Evolutionary conservation across 2,113 vertebrate genomes (phyloP).

Genomic region (Oxyura jamaicensis): DNA sequence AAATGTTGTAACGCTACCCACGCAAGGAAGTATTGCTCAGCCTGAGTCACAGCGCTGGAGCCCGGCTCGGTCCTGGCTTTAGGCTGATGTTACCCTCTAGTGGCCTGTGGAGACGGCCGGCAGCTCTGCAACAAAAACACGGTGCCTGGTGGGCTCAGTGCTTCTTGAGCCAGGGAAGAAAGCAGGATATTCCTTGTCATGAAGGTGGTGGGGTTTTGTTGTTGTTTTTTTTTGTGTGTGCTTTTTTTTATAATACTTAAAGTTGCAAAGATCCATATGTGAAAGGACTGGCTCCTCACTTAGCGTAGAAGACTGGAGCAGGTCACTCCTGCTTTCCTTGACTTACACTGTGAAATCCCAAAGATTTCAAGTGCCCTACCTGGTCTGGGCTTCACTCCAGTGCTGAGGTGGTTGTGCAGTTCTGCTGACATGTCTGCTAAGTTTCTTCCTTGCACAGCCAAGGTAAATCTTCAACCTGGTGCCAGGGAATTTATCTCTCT

Average conservation of each 20-base stretch:
- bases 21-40: not conserved
- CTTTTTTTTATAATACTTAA: not conserved
- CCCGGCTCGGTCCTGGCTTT: not conserved
- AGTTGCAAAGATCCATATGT: rapidly evolving
- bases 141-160: not conserved
- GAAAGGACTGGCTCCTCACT: not conserved
- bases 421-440: not conserved
- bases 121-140: rapidly evolving
- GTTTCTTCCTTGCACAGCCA: not conserved
- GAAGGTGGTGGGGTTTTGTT: not conserved
- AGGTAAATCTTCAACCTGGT: not conserved
- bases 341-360: not conserved
- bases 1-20: not conserved
- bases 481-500: not conserved
- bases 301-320: rapidly evolving
- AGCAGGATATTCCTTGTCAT: not conserved
- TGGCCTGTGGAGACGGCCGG: not conserved
- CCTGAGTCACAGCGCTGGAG: not conserved
- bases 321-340: not conserved
- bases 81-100: conserved; percentile 54
- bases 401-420: not conserved
- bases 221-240: no score
- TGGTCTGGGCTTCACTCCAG: not conserved
- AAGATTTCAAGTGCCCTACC: not conserved
- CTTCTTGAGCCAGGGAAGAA: not conserved